These are phyloP conservation scores for Aptenodytes patagonicus DNA, from an alignment of 2,113 vertebrate species.

Conservation along the genomic window DNA sequence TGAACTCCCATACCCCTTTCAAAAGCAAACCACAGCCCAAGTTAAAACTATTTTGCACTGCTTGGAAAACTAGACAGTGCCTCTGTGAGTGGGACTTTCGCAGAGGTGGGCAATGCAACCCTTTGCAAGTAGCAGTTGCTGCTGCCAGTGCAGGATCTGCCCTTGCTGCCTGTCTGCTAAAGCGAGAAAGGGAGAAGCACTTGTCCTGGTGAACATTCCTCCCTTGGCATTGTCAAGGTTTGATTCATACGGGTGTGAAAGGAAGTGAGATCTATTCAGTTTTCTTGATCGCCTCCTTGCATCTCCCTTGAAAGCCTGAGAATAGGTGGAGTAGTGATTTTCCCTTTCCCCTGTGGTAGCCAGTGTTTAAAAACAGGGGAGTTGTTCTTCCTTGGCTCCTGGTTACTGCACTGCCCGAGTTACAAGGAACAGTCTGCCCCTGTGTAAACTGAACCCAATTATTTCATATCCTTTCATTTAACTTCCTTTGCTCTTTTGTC, in stretches of 20 bases:
- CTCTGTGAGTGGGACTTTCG: neutral
- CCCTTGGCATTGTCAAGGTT: neutral
- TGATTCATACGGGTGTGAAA: slow-evolving; percentile 32
- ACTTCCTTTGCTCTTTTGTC: neutral
- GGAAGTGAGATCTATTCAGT: slow-evolving; percentile 2
- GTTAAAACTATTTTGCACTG: neutral
- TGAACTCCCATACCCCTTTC: neutral
- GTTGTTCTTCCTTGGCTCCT: slow-evolving; percentile 17
- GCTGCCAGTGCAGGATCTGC: neutral
- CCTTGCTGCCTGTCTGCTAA: neutral
- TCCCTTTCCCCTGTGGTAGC: slow-evolving; percentile 8
- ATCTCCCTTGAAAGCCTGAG: neutral
- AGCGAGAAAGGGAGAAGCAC: neutral
- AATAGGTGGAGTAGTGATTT: slow-evolving; percentile 32
- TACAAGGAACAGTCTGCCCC: neutral
- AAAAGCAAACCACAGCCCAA: neutral
- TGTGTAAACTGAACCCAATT: neutral
- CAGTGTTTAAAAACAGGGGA: slow-evolving; percentile 9
- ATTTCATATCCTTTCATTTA: neutral
- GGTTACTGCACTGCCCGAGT: neutral
- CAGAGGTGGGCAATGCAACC: neutral
- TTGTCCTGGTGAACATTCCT: neutral
- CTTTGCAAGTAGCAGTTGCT: neutral
- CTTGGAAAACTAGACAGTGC: neutral
- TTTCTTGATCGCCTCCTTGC: neutral